Evolutionary conservation across 2,797 vertebrate species (phyloP), one percentile per base, ranked within the genome.

Genomic region (Spondyliosoma cantharus): DNA sequence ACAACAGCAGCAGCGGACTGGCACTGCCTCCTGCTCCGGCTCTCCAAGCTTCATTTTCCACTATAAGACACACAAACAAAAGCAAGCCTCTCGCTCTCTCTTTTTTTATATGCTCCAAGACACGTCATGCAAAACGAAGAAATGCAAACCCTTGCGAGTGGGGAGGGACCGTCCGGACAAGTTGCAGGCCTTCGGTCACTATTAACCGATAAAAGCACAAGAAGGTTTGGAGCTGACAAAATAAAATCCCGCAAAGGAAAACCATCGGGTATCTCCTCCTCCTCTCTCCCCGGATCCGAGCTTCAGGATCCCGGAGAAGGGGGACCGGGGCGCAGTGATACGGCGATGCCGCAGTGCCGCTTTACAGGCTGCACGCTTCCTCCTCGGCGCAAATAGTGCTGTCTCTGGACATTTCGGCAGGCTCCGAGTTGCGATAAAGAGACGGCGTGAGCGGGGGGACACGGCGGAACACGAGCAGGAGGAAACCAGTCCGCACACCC

Each of bases 101-200:
- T 60, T 7, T 74, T 5, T 76, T 84, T 87, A 80, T 84, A 58
- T 82, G 88, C 93, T 93, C 93, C 94, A 93, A 95, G 87, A 94
- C 94, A 94, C 95, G 93, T 93, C 94, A 94, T 95, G 93, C 94
- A 95, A 95, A 95, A 95, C 88, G 93, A 95, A 95, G 92, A 95
- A 93, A 94, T 94, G 95, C 95, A 95, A 95, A 95, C 93, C 94
- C 94, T 94, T 92, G 92, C 91, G 90, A 93, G 94, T 93, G 91
- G 57, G 87, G 82, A 91, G 83, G 89, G 90, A 92, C 77, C 92
- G 90, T 95, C 93, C 94, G 89, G 93, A 88, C 83, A 94, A 95
- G 91, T 94, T 94, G 94, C 93, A 93, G 93, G 90, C 91, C 94
- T 92, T 90, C 93, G 87, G 87, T 92, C 88, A 92, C 76, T 92